Evolutionary conservation across 1,140 invertebrate species (phyloP).

Genomic region (Scaptodrosophila lebanonensis): DNA sequence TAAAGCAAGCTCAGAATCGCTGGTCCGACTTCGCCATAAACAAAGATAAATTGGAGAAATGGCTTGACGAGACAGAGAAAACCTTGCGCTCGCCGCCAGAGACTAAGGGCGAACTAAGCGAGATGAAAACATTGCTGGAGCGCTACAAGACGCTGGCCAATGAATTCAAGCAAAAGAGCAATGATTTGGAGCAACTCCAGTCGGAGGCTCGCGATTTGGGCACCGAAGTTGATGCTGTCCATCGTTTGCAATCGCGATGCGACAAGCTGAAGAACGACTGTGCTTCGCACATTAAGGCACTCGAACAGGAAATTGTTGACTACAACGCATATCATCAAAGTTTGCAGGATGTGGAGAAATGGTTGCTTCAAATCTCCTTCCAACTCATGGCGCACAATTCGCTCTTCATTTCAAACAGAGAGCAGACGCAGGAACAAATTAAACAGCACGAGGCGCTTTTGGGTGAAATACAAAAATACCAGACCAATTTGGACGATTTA

Average conservation of each 20-base stretch:
- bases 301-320: constrained; percentile 89
- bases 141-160: constrained; percentile 87
- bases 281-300: constrained; percentile 80
- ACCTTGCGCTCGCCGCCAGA: constrained; percentile 81
- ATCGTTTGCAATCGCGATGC: constrained; percentile 82
- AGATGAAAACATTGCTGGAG: constrained; percentile 93
- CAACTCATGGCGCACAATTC: constrained; percentile 97
- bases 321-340: constrained; percentile 92
- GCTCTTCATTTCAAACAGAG: constrained; percentile 92
- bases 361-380: constrained; percentile 95
- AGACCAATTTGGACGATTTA: constrained; percentile 87
- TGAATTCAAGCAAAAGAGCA: constrained; percentile 85
- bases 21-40: constrained; percentile 90
- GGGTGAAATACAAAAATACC: constrained; percentile 91
- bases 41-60: constrained; percentile 83
- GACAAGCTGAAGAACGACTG: constrained; percentile 81
- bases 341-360: constrained; percentile 96
- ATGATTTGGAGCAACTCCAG: constrained; percentile 84
- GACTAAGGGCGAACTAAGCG: constrained; percentile 89
- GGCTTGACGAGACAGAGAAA: constrained; percentile 84
- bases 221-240: constrained; percentile 81
- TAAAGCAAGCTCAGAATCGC: constrained; percentile 86
- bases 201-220: constrained; percentile 85
- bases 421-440: constrained; percentile 94
- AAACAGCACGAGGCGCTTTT: constrained; percentile 89